Evolutionary conservation across 2,888 invertebrate genomes (phyloP).

Genomic region (Trisateles emortualis): DNA sequence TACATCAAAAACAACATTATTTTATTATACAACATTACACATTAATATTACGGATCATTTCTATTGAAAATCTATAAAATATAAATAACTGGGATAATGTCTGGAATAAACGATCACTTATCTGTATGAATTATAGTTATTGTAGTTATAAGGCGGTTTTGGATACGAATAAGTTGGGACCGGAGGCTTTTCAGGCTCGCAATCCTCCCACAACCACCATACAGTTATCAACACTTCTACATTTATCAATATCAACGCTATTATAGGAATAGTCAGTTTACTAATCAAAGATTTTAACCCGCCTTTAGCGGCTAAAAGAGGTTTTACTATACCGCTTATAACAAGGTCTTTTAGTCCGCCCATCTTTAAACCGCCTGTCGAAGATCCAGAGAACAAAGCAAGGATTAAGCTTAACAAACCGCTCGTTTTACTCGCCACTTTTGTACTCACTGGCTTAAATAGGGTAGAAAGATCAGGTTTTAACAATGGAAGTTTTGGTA

Average conservation of each 20-base stretch:
- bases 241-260: slow-evolving; percentile 75
- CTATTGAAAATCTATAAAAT: slow-evolving; percentile 31
- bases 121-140: slow-evolving; percentile 60
- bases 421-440: slow-evolving; percentile 66
- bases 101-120: slow-evolving; percentile 35
- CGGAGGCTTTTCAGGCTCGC: slow-evolving; percentile 52
- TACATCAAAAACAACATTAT: slow-evolving; percentile 6
- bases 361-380: slow-evolving; percentile 59
- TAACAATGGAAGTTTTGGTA: slow-evolving; percentile 52
- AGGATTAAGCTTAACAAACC: slow-evolving; percentile 70
- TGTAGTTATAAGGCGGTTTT: slow-evolving; percentile 55
- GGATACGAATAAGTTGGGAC: slow-evolving; percentile 46
- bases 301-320: slow-evolving; percentile 69
- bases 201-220: slow-evolving; percentile 85
- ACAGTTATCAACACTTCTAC: slow-evolving; percentile 74
- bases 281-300: slow-evolving; percentile 75
- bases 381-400: slow-evolving; percentile 65
- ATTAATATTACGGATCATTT: slow-evolving; percentile 15
- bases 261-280: slow-evolving; percentile 75
- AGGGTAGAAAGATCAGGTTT: slow-evolving; percentile 60
- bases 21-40: slow-evolving; percentile 15
- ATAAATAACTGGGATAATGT: slow-evolving; percentile 44
- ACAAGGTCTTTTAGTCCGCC: slow-evolving; percentile 72
- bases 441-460: slow-evolving; percentile 64
- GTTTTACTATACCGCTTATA: slow-evolving; percentile 73